A percentile compares a stretch with the other conserved stretches of the same genome.
These are phyloP conservation scores for Chaenogobius annularis DNA, from an alignment of 2,113 vertebrate species.

Conservation along the genomic window DNA sequence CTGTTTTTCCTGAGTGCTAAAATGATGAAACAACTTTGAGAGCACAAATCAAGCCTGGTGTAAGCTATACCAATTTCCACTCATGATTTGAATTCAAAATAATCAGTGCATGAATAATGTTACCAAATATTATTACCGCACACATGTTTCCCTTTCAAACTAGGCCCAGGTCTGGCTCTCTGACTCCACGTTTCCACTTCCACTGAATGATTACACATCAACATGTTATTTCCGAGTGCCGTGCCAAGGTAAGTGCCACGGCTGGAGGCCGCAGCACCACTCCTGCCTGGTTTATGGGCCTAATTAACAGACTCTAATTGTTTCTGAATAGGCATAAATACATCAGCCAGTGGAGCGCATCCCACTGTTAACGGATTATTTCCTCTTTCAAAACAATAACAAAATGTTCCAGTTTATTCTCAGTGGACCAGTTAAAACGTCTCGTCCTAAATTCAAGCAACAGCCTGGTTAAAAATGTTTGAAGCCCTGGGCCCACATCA, in stretches of 20 bases:
- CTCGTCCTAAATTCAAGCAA: conserved; percentile 29
- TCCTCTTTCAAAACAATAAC: conserved; percentile 69
- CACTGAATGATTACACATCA: conserved; percentile 60
- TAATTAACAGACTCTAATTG: conserved; percentile 69
- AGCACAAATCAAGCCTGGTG: conserved; percentile 28
- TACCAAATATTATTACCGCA: conserved; percentile 29
- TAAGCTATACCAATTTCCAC: conserved; percentile 25
- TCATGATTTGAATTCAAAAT: conserved; percentile 44
- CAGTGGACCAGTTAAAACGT: conserved; percentile 43
- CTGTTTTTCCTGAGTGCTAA: not conserved
- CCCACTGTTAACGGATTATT: conserved; percentile 66
- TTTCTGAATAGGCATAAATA: conserved; percentile 63
- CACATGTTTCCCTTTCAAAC: conserved; percentile 37
- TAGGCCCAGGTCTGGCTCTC: conserved; percentile 44
- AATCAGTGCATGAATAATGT: conserved; percentile 40
- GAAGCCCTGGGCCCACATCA: conserved; percentile 12
- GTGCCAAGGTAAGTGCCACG: conserved; percentile 45
- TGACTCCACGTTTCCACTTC: conserved; percentile 55
- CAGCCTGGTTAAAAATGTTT: conserved; percentile 36
- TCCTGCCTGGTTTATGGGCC: conserved; percentile 46
- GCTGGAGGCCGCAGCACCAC: conserved; percentile 28
- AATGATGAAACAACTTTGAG: conserved; percentile 23
- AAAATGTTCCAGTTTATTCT: conserved; percentile 54
- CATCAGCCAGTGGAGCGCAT: conserved; percentile 56
- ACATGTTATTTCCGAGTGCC: conserved; percentile 58